phyloP scores from a whole-genome alignment of 2,113 vertebrate species.

The Gorsachius goisagi region DNA sequence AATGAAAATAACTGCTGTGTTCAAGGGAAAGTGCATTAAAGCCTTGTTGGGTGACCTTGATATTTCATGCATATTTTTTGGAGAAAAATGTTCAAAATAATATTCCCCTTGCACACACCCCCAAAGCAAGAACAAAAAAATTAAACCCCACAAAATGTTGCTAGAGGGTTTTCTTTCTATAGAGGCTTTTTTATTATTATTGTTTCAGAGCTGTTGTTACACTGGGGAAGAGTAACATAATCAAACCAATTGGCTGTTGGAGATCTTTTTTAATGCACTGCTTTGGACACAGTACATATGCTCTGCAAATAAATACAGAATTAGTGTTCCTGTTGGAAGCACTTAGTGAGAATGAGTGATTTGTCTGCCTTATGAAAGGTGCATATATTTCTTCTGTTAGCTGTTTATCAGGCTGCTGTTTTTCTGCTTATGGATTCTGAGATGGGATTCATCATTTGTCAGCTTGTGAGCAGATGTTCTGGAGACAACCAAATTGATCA shows the following conservation, averaged over 20 bases:
- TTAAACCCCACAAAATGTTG: neutral
- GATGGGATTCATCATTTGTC: constrained; percentile 68
- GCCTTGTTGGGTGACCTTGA: constrained; percentile 12
- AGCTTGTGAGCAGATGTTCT: constrained; percentile 67
- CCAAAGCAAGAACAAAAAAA: neutral
- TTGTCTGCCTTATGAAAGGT: constrained; percentile 76
- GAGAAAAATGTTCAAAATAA: neutral
- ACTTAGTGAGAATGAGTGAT: constrained; percentile 73
- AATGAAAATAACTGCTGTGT: constrained; percentile 56
- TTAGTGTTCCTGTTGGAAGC: constrained; percentile 74
- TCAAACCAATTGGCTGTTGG: constrained; percentile 63
- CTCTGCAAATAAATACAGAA: constrained; percentile 71
- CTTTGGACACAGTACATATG: constrained; percentile 72
- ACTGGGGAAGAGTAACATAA: constrained; percentile 54
- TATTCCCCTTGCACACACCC: neutral
- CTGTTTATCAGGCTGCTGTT: constrained; percentile 70
- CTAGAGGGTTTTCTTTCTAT: constrained; percentile 17
- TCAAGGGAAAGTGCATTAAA: constrained; percentile 31
- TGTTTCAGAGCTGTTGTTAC: constrained; percentile 55
- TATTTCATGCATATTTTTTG: neutral
- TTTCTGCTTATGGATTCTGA: constrained; percentile 70
- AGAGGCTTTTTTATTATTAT: neutral
- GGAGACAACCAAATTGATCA: constrained; percentile 63
- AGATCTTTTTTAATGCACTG: constrained; percentile 71
- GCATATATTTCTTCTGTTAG: constrained; percentile 66